Percentiles rank a stretch among this genome's conserved stretches.
Evolutionary conservation across 2,113 vertebrate species (phyloP).

Genomic region (Thunnus maccoyii): DNA sequence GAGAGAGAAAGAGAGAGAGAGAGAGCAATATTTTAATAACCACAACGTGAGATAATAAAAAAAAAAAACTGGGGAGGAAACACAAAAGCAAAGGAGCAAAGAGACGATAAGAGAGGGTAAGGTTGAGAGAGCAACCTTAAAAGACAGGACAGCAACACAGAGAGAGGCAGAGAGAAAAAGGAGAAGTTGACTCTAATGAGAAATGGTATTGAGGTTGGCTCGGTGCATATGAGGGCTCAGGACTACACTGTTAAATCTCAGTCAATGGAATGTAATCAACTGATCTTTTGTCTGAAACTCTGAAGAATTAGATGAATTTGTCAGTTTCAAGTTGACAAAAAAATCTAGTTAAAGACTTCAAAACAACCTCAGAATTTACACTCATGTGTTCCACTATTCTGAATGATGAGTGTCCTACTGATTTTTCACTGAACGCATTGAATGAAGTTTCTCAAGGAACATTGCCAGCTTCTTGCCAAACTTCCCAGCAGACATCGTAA

Average conservation of each 20-base stretch:
- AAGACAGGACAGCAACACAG: slow-evolving; percentile 1
- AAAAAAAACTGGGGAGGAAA: not conserved
- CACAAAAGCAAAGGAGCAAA: slow-evolving; percentile 26
- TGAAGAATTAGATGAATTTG: not conserved
- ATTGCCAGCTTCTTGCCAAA: no score
- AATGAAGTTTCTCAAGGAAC: no score
- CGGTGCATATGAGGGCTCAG: not conserved
- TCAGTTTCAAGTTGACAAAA: not conserved
- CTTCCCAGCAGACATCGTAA: no score
- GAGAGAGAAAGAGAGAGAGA: not conserved
- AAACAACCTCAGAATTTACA: no score
- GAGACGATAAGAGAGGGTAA: not conserved
- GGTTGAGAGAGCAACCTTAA: slow-evolving; percentile 16
- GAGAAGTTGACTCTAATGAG: not conserved
- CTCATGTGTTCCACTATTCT: no score
- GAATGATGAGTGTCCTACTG: not conserved
- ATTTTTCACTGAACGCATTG: not conserved
- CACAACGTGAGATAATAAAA: not conserved
- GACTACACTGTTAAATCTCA: not conserved
- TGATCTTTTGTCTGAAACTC: not conserved
- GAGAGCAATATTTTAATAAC: slow-evolving; percentile 26
- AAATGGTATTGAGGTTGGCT: not conserved
- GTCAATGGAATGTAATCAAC: not conserved
- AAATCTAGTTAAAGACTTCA: no score
- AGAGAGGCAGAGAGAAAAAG: not conserved